Evolutionary conservation across 2,888 invertebrate species (phyloP).

Genomic region (Heliconius ethilla): DNA sequence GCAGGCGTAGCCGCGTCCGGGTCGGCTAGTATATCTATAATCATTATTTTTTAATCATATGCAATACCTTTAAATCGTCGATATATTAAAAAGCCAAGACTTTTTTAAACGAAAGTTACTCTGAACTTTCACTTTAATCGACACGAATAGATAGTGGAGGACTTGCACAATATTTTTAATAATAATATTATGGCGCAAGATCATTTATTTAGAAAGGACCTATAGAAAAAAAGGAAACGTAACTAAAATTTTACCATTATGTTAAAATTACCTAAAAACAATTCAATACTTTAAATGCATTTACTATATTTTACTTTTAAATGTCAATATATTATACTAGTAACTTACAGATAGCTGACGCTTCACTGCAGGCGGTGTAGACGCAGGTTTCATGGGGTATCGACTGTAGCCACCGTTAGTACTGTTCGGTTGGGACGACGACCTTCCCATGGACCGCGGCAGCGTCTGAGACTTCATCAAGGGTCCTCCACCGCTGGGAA

Average conservation of each 20-base stretch:
- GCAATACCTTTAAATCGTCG: neutral
- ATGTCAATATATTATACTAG: neutral
- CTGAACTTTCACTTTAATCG: slow-evolving; percentile 5
- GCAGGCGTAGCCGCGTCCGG: too few relatives aligned
- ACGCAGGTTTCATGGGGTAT: slow-evolving; percentile 85
- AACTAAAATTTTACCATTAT: too few relatives aligned
- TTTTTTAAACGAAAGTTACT: neutral
- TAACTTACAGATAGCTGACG: slow-evolving; percentile 87
- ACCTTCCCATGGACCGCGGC: slow-evolving; percentile 90
- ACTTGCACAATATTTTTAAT: neutral
- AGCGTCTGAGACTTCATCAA: slow-evolving; percentile 92
- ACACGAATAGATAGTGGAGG: neutral
- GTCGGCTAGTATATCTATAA: too few relatives aligned
- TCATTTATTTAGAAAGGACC: neutral
- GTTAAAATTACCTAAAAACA: too few relatives aligned
- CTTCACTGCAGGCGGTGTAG: slow-evolving; percentile 93
- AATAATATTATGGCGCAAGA: neutral
- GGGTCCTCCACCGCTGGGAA: slow-evolving; percentile 83
- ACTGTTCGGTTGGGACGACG: slow-evolving; percentile 80
- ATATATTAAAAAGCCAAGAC: neutral
- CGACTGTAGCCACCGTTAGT: slow-evolving; percentile 72
- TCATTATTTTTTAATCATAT: neutral
- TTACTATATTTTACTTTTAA: neutral
- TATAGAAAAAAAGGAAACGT: too few relatives aligned
- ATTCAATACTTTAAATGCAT: neutral